Base-by-base conservation (phyloP, 2,113 vertebrate species). In the Cebus imitator region DNA sequence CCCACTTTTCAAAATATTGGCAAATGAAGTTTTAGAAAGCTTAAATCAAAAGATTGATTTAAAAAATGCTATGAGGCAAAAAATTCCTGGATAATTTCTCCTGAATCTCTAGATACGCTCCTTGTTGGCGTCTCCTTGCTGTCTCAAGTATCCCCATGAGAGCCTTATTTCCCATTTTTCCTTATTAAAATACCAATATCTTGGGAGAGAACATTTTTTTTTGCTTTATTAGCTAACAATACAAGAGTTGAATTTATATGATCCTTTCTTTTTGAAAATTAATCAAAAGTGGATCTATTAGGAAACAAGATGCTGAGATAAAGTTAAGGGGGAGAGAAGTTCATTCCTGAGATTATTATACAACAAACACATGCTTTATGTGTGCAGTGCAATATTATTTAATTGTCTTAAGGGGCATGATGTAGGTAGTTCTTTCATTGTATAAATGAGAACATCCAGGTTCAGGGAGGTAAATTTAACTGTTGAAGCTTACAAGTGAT, bases 181-280 rank as follows among this genome's bases (percentile, higher is more conserved):
- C 61, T 87, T 87, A 57, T 76, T 66, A 92, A 90, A 90, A 85
- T 90, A 76, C 8, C 75, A 94, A 37, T 87, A 94, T 70, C 27
- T 70, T 90, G 50, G 40, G 50, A 94, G 78, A 25, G 21, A 98
- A 70, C 40, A 82, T 48, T 91, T 93, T 70, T 70, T 20, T 75
- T 72, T 70, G 3, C 25, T n/a, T 48, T 68, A 72, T 87, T 81
- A 90, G 64, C 25, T 18, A 58, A 81, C 61, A 90, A 78, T 21
- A 85, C 50, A 58, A 14, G 40, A 88, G 14, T 43, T 91, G 82
- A 75, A 79, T 82, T 90, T 94, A 86, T 58, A 72, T 52, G 37
- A 79, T 92, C 30, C 75, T 80, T 78, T 78, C 70, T 43, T 80
- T 95, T 80, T 73, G 48, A 87, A 78, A 88, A 92, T 84, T 58